These are phyloP conservation scores for Ameiurus melas DNA, from an alignment of 2,113 vertebrate genomes.

Conservation along the genomic window DNA sequence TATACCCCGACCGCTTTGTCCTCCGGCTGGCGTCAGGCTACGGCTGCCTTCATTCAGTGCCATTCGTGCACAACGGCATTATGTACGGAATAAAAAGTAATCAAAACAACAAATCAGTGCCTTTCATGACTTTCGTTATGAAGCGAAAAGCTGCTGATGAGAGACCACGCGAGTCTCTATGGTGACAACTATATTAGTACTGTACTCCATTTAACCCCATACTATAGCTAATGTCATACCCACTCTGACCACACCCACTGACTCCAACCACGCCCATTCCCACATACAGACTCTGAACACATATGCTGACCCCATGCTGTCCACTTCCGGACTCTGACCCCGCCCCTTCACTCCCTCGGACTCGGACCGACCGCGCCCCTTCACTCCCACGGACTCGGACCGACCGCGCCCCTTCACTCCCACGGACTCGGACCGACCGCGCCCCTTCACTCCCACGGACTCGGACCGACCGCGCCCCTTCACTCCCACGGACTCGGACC, in stretches of 20 bases:
- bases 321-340: neutral
- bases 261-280: neutral
- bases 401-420: too few relatives aligned
- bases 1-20: constrained; percentile 43
- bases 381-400: neutral
- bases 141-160: neutral
- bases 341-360: neutral
- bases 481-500: too few relatives aligned
- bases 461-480: too few relatives aligned
- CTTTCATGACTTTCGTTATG: constrained; percentile 39
- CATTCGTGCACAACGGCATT: constrained; percentile 60
- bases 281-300: neutral
- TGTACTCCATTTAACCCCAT: neutral
- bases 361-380: neutral
- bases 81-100: constrained; percentile 66
- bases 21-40: constrained; percentile 41
- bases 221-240: neutral
- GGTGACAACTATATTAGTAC: neutral
- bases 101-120: constrained; percentile 31
- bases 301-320: neutral
- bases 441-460: neutral
- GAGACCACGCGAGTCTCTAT: neutral
- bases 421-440: too few relatives aligned
- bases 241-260: neutral
- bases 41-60: constrained; percentile 61